phyloP scores from a whole-genome alignment of 2,888 invertebrate genomes.

The Hirtodrosophila trivittata region DNA sequence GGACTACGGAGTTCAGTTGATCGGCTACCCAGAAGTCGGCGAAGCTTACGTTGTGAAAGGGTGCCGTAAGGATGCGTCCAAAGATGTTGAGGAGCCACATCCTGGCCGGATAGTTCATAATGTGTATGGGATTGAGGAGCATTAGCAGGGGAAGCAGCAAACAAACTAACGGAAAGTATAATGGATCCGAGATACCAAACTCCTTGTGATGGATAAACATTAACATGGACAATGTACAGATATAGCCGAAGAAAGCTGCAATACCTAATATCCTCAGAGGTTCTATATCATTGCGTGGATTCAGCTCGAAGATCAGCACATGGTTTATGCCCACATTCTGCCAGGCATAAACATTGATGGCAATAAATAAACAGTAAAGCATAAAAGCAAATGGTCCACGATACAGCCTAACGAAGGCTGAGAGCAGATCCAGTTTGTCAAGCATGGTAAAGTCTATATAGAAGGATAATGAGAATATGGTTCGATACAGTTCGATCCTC shows the following conservation, averaged over 20 bases:
- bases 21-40: constrained; percentile 99
- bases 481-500: too few species aligned
- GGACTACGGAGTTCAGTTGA: constrained; percentile 95
- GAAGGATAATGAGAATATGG: neutral
- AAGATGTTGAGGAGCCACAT: constrained; percentile 93
- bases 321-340: constrained; percentile 97
- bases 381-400: constrained; percentile 95
- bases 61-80: constrained; percentile 91
- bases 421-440: neutral
- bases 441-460: neutral
- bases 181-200: constrained; percentile 88
- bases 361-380: constrained; percentile 94
- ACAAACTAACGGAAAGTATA: constrained; percentile 93
- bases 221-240: constrained; percentile 94
- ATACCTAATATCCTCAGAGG: constrained; percentile 96
- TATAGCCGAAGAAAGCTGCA: constrained; percentile 93
- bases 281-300: constrained; percentile 94
- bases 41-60: constrained; percentile 94
- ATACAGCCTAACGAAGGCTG: constrained; percentile 92
- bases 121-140: constrained; percentile 94
- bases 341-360: constrained; percentile 98
- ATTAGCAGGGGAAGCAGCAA: constrained; percentile 90
- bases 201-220: constrained; percentile 86
- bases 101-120: constrained; percentile 93
- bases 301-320: constrained; percentile 97